phyloP scores from a whole-genome alignment of 2,888 invertebrate genomes.

The Hemaris fuciformis region DNA sequence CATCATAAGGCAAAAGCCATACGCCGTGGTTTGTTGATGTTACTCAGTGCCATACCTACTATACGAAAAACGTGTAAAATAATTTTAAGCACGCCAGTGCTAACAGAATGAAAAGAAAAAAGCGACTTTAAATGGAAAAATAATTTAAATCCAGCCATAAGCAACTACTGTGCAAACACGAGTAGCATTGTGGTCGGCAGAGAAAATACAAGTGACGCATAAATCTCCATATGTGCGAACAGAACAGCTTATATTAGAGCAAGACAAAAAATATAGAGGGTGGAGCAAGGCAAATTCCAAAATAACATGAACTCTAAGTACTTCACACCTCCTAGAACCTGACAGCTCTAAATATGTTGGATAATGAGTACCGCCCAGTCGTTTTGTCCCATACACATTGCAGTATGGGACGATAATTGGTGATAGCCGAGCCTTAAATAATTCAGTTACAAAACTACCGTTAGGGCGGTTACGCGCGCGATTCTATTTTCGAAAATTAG shows the following conservation, averaged over 20 bases:
- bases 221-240: slow-evolving; percentile 35
- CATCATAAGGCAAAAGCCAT: neutral
- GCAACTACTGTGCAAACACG: slow-evolving; percentile 9
- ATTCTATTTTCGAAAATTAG: slow-evolving; percentile 29
- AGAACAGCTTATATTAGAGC: slow-evolving; percentile 34
- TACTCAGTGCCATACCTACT: neutral
- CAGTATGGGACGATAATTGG: slow-evolving; percentile 70
- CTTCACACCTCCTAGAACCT: slow-evolving; percentile 16
- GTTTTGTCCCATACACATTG: slow-evolving; percentile 60
- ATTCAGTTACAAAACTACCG: slow-evolving; percentile 56
- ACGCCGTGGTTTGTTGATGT: neutral
- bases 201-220: slow-evolving; percentile 48
- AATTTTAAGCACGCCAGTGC: neutral
- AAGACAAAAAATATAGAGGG: slow-evolving; percentile 43
- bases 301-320: slow-evolving; percentile 19
- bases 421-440: slow-evolving; percentile 64
- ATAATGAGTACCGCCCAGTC: slow-evolving; percentile 56
- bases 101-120: slow-evolving; percentile 3
- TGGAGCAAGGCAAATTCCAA: slow-evolving; percentile 42
- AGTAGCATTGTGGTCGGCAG: slow-evolving; percentile 21
- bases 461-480: slow-evolving; percentile 34
- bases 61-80: neutral
- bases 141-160: slow-evolving; percentile 8
- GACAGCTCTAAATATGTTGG: slow-evolving; percentile 25
- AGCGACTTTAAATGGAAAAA: slow-evolving; percentile 6